Evolutionary conservation across 2,113 vertebrate species (phyloP).

Genomic region (Euleptes europaea): DNA sequence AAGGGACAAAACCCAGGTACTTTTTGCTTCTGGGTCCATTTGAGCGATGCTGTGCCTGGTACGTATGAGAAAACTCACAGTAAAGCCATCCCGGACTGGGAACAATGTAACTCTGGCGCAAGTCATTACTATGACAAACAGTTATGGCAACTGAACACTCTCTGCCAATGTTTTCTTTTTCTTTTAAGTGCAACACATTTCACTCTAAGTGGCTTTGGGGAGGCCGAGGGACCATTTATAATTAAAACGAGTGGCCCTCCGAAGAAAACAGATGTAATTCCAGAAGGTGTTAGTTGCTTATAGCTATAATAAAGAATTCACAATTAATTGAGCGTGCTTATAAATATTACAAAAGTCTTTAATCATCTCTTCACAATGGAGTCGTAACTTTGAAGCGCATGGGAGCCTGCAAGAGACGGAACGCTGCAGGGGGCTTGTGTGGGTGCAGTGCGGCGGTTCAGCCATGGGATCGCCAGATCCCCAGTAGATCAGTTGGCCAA

Average conservation of each 20-base stretch:
- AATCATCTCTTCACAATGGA: neutral
- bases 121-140: neutral
- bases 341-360: conserved; percentile 15
- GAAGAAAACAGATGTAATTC: conserved; percentile 16
- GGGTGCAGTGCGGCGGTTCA: neutral
- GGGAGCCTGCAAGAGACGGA: neutral
- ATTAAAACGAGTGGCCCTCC: conserved; percentile 26
- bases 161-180: neutral
- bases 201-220: conserved; percentile 4
- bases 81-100: neutral
- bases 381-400: neutral
- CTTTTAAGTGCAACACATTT: conserved; percentile 15
- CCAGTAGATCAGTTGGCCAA: too few relatives aligned
- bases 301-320: conserved; percentile 14
- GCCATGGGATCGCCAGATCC: too few relatives aligned
- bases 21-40: neutral
- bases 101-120: neutral
- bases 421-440: fast-evolving
- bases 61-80: neutral
- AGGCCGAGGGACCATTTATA: conserved; percentile 11
- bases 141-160: neutral
- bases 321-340: conserved; percentile 17
- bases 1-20: too few relatives aligned
- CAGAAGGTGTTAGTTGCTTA: conserved; percentile 8
- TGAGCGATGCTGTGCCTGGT: neutral